These are phyloP conservation scores for Anser cygnoides DNA, from an alignment of 2,113 vertebrate genomes.

Conservation along the genomic window DNA sequence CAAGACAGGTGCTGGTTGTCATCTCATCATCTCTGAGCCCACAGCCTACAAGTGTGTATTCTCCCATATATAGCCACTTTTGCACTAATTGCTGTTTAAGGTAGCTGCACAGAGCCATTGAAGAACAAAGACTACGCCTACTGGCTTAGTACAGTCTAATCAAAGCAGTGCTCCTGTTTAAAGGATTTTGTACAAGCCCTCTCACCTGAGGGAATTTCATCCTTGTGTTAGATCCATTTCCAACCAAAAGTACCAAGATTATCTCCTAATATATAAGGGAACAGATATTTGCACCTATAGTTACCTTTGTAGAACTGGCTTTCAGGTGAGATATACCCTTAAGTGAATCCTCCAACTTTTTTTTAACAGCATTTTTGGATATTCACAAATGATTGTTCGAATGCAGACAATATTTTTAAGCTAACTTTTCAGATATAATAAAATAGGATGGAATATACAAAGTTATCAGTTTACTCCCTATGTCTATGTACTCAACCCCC, in stretches of 20 bases:
- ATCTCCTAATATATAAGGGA: background rate
- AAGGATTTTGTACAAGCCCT: background rate
- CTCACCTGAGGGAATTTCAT: background rate
- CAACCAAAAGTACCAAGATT: background rate
- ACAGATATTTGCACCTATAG: background rate
- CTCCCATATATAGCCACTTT: fast-evolving
- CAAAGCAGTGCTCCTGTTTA: background rate
- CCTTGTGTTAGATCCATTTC: background rate
- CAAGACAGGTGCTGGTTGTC: background rate
- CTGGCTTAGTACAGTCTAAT: background rate
- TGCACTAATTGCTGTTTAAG: background rate
- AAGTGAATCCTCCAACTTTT: background rate
- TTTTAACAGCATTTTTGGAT: background rate
- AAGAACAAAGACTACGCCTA: background rate
- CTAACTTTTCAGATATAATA: background rate
- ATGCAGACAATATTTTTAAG: background rate
- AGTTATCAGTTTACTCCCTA: background rate
- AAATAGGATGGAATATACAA: background rate
- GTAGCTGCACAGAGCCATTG: background rate
- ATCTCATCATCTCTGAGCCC: fast-evolving
- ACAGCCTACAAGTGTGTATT: fast-evolving
- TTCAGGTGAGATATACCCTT: background rate
- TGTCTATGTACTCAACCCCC: background rate
- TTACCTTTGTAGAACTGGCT: background rate
- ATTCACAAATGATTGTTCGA: background rate